Evolutionary conservation across 2,797 vertebrate genomes (phyloP), one percentile per base, ranked within the genome.

Genomic region (Acipenser ruthenus): DNA sequence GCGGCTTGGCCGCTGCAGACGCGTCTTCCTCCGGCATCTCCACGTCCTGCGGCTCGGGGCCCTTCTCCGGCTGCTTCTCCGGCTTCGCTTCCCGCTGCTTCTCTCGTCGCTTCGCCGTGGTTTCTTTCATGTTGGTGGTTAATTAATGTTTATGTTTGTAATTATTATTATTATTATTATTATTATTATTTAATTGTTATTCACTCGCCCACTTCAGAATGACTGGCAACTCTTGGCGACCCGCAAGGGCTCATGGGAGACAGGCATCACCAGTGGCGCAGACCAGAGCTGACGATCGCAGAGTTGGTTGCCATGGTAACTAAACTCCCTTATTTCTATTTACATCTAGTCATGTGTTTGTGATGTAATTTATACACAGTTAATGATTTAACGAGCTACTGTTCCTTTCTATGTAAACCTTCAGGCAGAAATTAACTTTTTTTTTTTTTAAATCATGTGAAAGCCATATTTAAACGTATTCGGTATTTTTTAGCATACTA

Each of bases 11-110:
- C 64, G 83, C 53, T 7, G 68, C 72, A 7, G 84, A 78, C 6
- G 82, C 71, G 7, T 90, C 83, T 65, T 93, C 93, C 76, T 97
- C 95, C 63, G 89, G 90, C 95, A 96, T 97, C 81, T 96, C 95
- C 64, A 94, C 94, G 61, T 97, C 95, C 77, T 85, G 90, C 64
- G 79, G 82, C 63, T 86, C 84, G 8, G 85, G 74, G 70, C 74
- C 84, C 70, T 9, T 76, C 49, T 81, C 85, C 50, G 86, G 85
- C 71, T 60, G 78, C 76, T 82, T 88, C 72, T 79, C 88, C 66
- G 72, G 80, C 78, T 74, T 89, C 71, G 18, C 79, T 71, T 80
- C 88, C 76, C 82, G 72, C 64, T 84, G 70, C 72, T 92, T 93
- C 71, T 94, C 93, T 15, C 91, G 89, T 76, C 90, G 89, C 80